A percentile compares a stretch with the other conserved stretches of the same genome.
Conservation (phyloP, 2,888 invertebrate genomes). For the Schrankia costaestrigalis region DNA sequence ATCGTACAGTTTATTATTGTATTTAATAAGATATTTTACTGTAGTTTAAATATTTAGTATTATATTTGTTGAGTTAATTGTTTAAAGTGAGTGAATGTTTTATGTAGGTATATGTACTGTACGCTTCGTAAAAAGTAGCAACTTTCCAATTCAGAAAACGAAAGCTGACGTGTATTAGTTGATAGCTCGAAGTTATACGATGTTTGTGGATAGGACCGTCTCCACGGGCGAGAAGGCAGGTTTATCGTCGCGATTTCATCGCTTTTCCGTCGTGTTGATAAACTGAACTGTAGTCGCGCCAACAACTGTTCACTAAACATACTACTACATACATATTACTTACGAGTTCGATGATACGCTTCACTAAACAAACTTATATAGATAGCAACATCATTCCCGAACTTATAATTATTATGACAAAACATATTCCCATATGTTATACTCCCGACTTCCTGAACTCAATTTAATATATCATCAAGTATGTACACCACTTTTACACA, state of each 20-base stretch:
- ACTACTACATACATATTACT: constrained; percentile 8
- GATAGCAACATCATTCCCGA: too few relatives aligned
- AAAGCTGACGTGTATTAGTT: constrained; percentile 30
- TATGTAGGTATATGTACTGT: constrained; percentile 8
- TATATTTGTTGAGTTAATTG: too few relatives aligned
- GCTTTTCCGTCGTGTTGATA: constrained; percentile 45
- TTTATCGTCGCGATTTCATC: constrained; percentile 48
- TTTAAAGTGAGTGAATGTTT: too few relatives aligned
- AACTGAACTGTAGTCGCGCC: constrained; percentile 37
- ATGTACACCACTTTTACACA: too few relatives aligned
- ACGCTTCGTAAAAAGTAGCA: constrained; percentile 27
- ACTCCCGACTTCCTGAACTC: too few relatives aligned
- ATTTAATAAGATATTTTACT: too few relatives aligned
- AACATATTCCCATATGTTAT: too few relatives aligned
- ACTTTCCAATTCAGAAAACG: constrained; percentile 32
- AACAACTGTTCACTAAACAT: constrained; percentile 24
- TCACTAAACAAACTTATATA: background rate
- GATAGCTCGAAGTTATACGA: constrained; percentile 22
- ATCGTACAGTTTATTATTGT: constrained; percentile 14
- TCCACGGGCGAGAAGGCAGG: constrained; percentile 35
- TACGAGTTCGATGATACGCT: constrained; percentile 10
- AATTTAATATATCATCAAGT: too few relatives aligned
- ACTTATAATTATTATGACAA: too few relatives aligned
- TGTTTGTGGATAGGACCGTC: constrained; percentile 34
- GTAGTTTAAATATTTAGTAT: too few relatives aligned